phyloP scores from a whole-genome alignment of 2,113 vertebrate genomes.

The Prietella phreatophila region DNA sequence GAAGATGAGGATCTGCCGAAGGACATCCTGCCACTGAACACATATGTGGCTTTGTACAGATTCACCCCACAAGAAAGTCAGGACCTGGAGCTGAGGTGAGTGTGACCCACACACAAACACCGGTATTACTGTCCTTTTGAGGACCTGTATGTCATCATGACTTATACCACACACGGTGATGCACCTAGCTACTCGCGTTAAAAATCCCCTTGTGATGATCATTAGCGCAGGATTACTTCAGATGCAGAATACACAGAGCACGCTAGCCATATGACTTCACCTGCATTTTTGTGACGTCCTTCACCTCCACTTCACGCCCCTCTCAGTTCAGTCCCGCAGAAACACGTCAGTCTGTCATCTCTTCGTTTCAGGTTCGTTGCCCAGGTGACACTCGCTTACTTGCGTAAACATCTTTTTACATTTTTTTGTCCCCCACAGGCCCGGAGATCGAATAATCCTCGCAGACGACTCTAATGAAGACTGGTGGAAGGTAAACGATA shows the following conservation, averaged over 20 bases:
- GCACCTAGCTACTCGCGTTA: background rate
- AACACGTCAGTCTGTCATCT: constrained; percentile 38
- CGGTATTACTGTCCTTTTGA: background rate
- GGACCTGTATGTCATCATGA: background rate
- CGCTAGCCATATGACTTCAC: too few species aligned
- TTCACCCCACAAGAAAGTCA: constrained; percentile 89
- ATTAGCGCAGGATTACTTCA: background rate
- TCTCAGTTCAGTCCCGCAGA: constrained; percentile 19
- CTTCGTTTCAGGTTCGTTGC: constrained; percentile 57
- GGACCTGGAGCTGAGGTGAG: constrained; percentile 93
- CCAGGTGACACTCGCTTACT: background rate
- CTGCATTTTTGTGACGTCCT: background rate
- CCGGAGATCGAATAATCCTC: constrained; percentile 89
- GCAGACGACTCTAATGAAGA: constrained; percentile 92
- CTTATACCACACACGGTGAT: background rate
- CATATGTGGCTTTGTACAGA: constrained; percentile 94
- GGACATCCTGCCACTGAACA: constrained; percentile 82
- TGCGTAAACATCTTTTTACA: background rate
- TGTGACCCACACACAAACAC: constrained; percentile 1
- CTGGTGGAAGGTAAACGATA: constrained; percentile 91
- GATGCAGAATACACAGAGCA: too few species aligned
- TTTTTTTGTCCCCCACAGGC: constrained; percentile 67
- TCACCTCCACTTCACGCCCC: background rate
- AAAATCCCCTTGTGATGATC: background rate
- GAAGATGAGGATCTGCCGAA: constrained; percentile 67